A percentile compares a stretch with the other conserved stretches of the same genome.
These are phyloP conservation scores for Poicephalus gulielmi DNA, from an alignment of 2,113 vertebrate species.

Conservation along the genomic window DNA sequence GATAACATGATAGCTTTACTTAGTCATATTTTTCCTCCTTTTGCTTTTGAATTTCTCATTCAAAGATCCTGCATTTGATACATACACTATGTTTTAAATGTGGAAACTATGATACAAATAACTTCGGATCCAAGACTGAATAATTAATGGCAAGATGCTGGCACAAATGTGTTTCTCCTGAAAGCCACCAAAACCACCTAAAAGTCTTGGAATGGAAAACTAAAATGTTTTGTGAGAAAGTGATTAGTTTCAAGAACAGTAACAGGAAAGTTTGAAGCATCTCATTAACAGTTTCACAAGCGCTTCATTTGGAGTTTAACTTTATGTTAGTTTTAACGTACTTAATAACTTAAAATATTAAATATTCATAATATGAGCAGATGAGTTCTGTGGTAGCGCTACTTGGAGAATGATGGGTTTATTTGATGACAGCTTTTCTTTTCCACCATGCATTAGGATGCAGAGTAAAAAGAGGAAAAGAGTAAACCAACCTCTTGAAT, in stretches of 20 bases:
- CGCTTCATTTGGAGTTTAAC: not conserved
- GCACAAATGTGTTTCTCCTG: not conserved
- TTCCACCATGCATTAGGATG: not conserved
- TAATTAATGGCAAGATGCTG: not conserved
- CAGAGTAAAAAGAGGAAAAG: not conserved
- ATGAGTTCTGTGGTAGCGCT: not conserved
- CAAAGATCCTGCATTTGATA: not conserved
- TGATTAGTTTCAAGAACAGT: not conserved
- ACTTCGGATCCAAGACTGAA: not conserved
- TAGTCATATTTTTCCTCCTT: not conserved
- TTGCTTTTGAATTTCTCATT: not conserved
- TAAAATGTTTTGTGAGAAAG: not conserved
- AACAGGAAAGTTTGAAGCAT: not conserved
- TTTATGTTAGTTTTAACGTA: not conserved
- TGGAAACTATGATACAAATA: not conserved
- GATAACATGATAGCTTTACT: too few species aligned
- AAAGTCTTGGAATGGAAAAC: not conserved
- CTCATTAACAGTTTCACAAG: not conserved
- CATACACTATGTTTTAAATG: not conserved
- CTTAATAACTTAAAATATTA: not conserved
- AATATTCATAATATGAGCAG: not conserved
- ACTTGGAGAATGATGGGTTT: not conserved
- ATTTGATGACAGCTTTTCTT: not conserved
- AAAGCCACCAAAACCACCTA: not conserved
- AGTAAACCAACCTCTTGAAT: not conserved